These are phyloP conservation scores for Solenodon paradoxus DNA, from an alignment of 2,113 vertebrate species.

Conservation along the genomic window DNA sequence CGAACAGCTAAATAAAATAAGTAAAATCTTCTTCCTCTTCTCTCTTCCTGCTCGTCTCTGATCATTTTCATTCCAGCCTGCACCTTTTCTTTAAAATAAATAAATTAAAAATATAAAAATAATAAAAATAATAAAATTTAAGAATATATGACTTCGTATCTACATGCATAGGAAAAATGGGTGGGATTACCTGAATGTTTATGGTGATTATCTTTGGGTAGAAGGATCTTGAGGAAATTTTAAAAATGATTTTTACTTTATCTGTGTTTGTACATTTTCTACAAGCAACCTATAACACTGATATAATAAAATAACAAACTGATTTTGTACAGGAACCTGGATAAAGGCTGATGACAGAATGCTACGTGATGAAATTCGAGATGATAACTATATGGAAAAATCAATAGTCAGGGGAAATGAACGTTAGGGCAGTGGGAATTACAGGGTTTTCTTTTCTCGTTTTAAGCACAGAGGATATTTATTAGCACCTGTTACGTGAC, in stretches of 20 bases:
- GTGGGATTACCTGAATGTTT: not conserved
- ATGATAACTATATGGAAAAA: not conserved
- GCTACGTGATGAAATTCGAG: not conserved
- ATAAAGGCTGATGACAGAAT: not conserved
- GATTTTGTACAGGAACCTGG: not conserved
- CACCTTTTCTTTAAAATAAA: too few species aligned
- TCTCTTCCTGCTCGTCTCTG: too few species aligned
- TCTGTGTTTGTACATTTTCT: not conserved
- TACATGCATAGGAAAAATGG: not conserved
- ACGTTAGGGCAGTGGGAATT: not conserved
- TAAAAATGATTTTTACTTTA: not conserved
- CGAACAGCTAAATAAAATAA: too few species aligned
- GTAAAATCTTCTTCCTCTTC: too few species aligned
- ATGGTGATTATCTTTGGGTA: not conserved
- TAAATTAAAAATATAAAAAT: not conserved
- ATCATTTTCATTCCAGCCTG: too few species aligned
- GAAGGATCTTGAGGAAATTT: not conserved
- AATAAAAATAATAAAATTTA: not conserved
- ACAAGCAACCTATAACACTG: not conserved
- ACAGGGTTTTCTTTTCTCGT: too few species aligned
- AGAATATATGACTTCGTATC: not conserved
- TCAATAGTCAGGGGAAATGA: not conserved
- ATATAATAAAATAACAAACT: not conserved
- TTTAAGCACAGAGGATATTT: too few species aligned
- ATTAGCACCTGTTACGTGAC: too few species aligned